Conservation (phyloP, 2,888 invertebrate species). For the Isoperla grammatica region DNA sequence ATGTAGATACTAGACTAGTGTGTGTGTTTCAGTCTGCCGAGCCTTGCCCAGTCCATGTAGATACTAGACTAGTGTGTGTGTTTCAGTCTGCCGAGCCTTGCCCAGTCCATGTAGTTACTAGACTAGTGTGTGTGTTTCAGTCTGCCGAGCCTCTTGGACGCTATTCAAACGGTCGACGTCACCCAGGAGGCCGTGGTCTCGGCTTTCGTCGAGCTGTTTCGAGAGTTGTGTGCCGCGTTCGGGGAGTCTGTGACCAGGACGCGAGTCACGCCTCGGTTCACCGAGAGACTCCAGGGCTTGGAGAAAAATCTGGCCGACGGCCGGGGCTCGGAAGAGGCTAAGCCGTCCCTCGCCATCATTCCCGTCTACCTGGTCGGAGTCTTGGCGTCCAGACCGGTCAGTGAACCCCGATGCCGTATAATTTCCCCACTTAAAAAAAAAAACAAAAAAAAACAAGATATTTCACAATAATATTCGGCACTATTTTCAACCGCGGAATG, state of each 20-base stretch:
- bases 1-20: too few species aligned
- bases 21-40: too few species aligned
- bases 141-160: constrained; percentile 53
- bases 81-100: too few species aligned
- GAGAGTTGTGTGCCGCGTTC: constrained; percentile 58
- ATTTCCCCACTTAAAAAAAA: too few species aligned
- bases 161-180: constrained; percentile 50
- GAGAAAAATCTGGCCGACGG: constrained; percentile 53
- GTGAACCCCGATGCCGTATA: neutral
- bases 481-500: too few species aligned
- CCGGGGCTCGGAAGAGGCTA: constrained; percentile 9
- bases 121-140: constrained; percentile 39
- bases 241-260: constrained; percentile 55
- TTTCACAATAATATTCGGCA: too few species aligned
- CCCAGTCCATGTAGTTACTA: neutral
- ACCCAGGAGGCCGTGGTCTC: constrained; percentile 49
- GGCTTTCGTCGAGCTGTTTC: constrained; percentile 51
- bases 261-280: constrained; percentile 53
- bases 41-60: too few species aligned
- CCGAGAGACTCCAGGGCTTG: constrained; percentile 51
- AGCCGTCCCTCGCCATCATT: constrained; percentile 33
- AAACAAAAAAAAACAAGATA: too few species aligned
- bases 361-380: constrained; percentile 37
- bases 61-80: too few species aligned
- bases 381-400: constrained; percentile 36